Evolutionary conservation across 2,797 vertebrate species (phyloP), one percentile per base, ranked within the genome.

Genomic region (Chelmon rostratus): DNA sequence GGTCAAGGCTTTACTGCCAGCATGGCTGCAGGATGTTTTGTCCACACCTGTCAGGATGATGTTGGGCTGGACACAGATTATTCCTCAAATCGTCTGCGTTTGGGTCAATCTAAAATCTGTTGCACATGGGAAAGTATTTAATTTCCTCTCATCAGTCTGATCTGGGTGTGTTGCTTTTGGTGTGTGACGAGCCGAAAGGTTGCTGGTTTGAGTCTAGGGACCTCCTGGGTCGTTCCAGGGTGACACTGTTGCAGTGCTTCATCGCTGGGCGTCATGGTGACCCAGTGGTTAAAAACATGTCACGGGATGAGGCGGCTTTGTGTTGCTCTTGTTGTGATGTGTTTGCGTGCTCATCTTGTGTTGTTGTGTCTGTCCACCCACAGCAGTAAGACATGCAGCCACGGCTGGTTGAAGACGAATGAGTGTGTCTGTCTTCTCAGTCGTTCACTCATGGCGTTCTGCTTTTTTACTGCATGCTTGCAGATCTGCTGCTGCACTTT

Each of bases 401-500:
- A 0, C 35, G 19, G 6, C 28, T 33, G 1, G 44, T 4, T 37
- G 54, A 37, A 56, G 46, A 49, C 64, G 8, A 12, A 42, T 83
- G 53, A 49, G n/a, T 5, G 23, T 6, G 53, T 37, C 13, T 58
- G 47, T 58, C 46, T 68, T 42, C 31, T 47, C 28, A 15, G 16
- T 38, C 12, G 16, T 42, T 65, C 31, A 8, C 15, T 11, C 54
- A 15, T 72, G 4, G 4, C 53, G 40, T 37, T 44, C 10, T 6
- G 72, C n/a, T 58, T 68, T 42, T 65, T 47, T 28, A 33, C n/a
- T 37, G 46, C 44, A 40, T 62, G 38, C 40, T 52, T 68, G 52
- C 67, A 31, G 62, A 68, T 13, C 42, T 52, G 49, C 37, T 7
- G 21, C 25, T 62, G 76, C 47, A 73, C 56, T 78, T 65, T 56